These are phyloP conservation scores for Mythimna loreyi DNA, from an alignment of 2,888 invertebrate species.

Conservation along the genomic window DNA sequence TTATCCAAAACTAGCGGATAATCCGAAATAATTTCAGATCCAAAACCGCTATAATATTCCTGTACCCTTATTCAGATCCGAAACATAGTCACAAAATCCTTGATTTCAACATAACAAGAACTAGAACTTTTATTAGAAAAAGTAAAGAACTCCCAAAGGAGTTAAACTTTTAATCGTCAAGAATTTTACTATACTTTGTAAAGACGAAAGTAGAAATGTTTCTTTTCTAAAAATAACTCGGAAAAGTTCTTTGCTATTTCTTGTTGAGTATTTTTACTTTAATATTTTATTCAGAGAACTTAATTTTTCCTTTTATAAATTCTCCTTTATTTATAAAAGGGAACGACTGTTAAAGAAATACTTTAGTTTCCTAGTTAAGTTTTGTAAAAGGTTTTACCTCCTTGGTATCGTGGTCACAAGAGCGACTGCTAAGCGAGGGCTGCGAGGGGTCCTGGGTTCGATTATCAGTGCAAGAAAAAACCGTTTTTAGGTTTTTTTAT, in stretches of 20 bases:
- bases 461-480: no score
- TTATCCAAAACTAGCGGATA: no score
- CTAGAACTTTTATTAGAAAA: conserved; percentile 21
- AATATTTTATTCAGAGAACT: conserved; percentile 1
- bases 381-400: no score
- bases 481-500: no score
- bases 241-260: not conserved
- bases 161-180: conserved; percentile 13
- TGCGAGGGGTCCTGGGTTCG: no score
- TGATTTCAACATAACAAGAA: not conserved
- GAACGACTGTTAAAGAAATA: not conserved
- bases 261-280: conserved; percentile 6
- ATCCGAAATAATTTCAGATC: no score
- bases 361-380: not conserved
- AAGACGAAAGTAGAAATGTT: conserved; percentile 1
- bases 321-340: not conserved
- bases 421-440: no score
- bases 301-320: not conserved
- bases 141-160: not conserved
- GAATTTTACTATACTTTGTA: not conserved
- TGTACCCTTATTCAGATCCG: no score
- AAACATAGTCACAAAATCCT: no score
- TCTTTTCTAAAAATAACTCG: conserved; percentile 29
- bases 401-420: no score
- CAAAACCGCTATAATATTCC: no score